Evolutionary conservation across 2,113 vertebrate genomes (phyloP).

Genomic region (Oryzias woworae): DNA sequence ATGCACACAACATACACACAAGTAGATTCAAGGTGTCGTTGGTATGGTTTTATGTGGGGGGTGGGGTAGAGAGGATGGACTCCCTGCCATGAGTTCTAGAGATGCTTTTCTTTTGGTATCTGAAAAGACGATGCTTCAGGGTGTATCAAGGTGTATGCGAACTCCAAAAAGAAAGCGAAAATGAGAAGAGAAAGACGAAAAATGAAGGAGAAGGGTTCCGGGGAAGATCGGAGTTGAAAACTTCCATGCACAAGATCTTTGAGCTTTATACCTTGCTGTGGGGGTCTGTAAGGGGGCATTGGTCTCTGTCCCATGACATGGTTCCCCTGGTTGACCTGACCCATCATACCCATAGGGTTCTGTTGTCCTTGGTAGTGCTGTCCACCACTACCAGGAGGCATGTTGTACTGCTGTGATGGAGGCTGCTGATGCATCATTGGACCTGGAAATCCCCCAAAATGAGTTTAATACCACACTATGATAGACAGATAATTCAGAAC

Average conservation of each 20-base stretch:
- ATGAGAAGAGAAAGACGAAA: slow-evolving; percentile 48
- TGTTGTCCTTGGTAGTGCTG: slow-evolving; percentile 99
- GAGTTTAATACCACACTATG: not conserved
- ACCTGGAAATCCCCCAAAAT: slow-evolving; percentile 71
- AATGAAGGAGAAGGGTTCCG: slow-evolving; percentile 54
- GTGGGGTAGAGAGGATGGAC: slow-evolving; percentile 56
- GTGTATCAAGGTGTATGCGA: slow-evolving; percentile 51
- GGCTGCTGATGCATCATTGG: slow-evolving; percentile 99
- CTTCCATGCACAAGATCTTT: slow-evolving; percentile 46
- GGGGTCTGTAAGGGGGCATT: slow-evolving; percentile 96
- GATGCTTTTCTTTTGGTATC: slow-evolving; percentile 43
- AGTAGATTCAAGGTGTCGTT: slow-evolving; percentile 77
- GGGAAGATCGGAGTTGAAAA: slow-evolving; percentile 49
- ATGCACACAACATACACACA: slow-evolving; percentile 81
- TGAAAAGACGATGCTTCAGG: slow-evolving; percentile 31
- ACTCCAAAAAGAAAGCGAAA: slow-evolving; percentile 43
- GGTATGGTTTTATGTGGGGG: slow-evolving; percentile 60
- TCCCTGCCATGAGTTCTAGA: slow-evolving; percentile 48
- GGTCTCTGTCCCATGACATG: slow-evolving; percentile 98
- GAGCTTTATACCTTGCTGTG: slow-evolving; percentile 89
- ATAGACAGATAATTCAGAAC: not conserved
- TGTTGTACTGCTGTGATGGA: slow-evolving; percentile 93
- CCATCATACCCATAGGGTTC: slow-evolving; percentile 96
- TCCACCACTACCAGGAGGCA: slow-evolving; percentile 90
- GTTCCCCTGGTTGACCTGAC: slow-evolving; percentile 93